Evolutionary conservation across 2,888 invertebrate genomes (phyloP).

Genomic region (Dione vanillae): DNA sequence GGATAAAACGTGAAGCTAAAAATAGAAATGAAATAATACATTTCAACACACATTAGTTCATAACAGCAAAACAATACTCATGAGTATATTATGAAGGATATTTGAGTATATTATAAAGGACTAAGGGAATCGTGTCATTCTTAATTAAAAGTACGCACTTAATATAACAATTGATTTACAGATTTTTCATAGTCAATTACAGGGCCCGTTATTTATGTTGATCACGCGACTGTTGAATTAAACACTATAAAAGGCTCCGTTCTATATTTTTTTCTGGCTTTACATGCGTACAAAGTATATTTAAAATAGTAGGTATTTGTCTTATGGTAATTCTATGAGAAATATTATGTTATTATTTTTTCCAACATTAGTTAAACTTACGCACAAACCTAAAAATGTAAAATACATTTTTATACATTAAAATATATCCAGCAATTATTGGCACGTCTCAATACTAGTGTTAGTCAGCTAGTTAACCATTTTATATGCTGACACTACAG

Average conservation of each 20-base stretch:
- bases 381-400: neutral
- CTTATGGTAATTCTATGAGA: neutral
- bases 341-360: neutral
- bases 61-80: neutral
- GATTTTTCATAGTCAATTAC: slow-evolving; percentile 35
- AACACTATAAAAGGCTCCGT: neutral
- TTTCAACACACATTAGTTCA: neutral
- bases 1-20: neutral
- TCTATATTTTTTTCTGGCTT: neutral
- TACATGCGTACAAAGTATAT: neutral
- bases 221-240: slow-evolving; percentile 26
- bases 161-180: slow-evolving; percentile 32
- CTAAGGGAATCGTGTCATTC: slow-evolving; percentile 9
- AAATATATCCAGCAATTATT: neutral
- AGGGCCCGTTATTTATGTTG: slow-evolving; percentile 22
- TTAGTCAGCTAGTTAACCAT: slow-evolving; percentile 1
- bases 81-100: too few relatives aligned
- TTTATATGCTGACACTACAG: slow-evolving; percentile 4
- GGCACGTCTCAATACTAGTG: neutral
- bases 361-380: neutral
- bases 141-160: slow-evolving; percentile 20
- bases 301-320: neutral
- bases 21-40: neutral
- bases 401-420: neutral
- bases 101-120: slow-evolving; percentile 1